These are phyloP conservation scores for Pterocles burchelli DNA, from an alignment of 2,113 vertebrate species.

Conservation along the genomic window DNA sequence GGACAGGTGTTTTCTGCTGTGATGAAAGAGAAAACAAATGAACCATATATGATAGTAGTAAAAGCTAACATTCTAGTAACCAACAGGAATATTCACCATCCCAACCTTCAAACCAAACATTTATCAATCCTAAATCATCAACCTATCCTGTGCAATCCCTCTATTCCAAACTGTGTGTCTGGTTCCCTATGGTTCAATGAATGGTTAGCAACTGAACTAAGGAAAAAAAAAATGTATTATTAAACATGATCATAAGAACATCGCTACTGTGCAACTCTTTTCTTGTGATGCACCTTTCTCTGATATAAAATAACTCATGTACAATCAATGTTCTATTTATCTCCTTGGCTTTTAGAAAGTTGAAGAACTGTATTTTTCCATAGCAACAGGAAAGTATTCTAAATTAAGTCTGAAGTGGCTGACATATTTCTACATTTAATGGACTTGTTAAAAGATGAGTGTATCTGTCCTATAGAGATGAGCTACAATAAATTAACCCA, in stretches of 20 bases:
- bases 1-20: background rate
- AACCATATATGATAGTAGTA: background rate
- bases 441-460: background rate
- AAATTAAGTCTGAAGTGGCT: background rate
- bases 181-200: background rate
- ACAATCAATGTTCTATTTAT: background rate
- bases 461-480: background rate
- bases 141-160: background rate
- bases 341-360: background rate
- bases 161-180: background rate
- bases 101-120: background rate
- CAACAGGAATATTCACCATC: background rate
- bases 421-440: background rate
- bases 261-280: background rate
- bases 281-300: background rate
- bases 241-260: background rate
- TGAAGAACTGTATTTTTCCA: background rate
- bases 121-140: background rate
- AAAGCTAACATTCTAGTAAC: background rate
- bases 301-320: background rate
- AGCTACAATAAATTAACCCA: background rate
- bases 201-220: background rate
- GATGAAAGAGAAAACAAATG: background rate
- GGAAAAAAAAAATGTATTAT: background rate
- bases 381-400: constrained; percentile 2